Conservation (phyloP, 2,113 vertebrate genomes). For the Nothocercus julius region DNA sequence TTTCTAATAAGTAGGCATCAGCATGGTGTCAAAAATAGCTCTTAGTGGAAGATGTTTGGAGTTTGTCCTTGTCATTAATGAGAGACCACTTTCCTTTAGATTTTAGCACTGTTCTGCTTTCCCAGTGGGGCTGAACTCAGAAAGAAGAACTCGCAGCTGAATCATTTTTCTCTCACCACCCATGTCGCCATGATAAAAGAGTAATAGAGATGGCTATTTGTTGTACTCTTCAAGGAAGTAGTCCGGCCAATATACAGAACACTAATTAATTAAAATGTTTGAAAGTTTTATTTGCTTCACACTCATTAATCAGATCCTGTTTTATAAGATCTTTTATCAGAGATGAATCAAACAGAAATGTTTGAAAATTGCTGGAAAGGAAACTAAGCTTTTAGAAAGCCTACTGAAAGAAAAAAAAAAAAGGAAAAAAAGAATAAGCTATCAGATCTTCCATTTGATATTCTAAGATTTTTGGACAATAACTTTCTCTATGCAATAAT, state of each 20-base stretch:
- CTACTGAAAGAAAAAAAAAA: background rate
- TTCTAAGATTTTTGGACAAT: background rate
- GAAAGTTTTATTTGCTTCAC: constrained; percentile 26
- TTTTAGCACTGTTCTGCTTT: constrained; percentile 1
- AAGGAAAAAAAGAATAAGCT: background rate
- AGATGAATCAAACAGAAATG: constrained; percentile 44
- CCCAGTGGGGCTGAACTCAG: constrained; percentile 34
- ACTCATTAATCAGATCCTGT: background rate
- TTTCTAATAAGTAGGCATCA: background rate
- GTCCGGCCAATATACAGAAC: constrained; percentile 49
- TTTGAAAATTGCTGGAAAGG: constrained; percentile 42
- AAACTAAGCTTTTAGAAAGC: constrained; percentile 25
- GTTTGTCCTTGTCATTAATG: constrained; percentile 7
- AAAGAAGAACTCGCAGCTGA: constrained; percentile 14
- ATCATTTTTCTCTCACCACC: constrained; percentile 21
- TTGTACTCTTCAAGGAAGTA: constrained; percentile 34
- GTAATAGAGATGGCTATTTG: constrained; percentile 46
- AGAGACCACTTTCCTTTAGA: constrained; percentile 19
- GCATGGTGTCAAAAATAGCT: background rate
- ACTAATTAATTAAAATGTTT: constrained; percentile 60
- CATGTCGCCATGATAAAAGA: constrained; percentile 52
- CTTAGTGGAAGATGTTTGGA: background rate
- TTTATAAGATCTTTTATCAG: constrained; percentile 24
- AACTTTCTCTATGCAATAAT: background rate
- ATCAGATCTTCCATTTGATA: background rate